Conservation (phyloP, 2,888 invertebrate genomes). For the Acleris sparsana region DNA sequence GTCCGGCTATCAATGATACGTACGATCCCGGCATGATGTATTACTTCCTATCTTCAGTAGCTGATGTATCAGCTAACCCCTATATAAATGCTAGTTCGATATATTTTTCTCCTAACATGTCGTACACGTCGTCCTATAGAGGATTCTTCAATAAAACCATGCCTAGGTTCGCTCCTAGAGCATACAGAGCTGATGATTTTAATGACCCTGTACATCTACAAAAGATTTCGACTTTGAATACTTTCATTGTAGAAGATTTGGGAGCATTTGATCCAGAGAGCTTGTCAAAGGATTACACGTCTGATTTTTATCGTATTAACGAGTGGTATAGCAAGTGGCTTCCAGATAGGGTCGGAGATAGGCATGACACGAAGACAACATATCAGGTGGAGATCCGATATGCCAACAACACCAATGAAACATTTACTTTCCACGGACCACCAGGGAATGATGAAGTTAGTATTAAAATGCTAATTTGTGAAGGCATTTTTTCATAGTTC, state of each 20-base stretch:
- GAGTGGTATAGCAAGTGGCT: conserved; percentile 97
- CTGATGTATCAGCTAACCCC: conserved; percentile 96
- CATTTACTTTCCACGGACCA: conserved; percentile 97
- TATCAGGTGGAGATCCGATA: conserved; percentile 97
- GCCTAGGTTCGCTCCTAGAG: conserved; percentile 96
- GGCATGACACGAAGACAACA: conserved; percentile 96
- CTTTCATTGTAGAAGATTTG: conserved; percentile 93
- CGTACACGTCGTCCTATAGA: conserved; percentile 96
- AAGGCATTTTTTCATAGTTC: too few species aligned
- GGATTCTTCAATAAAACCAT: conserved; percentile 98
- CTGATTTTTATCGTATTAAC: conserved; percentile 94
- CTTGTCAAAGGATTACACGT: conserved; percentile 93
- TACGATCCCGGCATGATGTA: conserved; percentile 99
- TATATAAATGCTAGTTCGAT: conserved; percentile 96
- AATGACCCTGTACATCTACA: conserved; percentile 97
- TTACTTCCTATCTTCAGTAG: conserved; percentile 96
- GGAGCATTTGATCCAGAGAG: conserved; percentile 93
- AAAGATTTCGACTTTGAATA: conserved; percentile 96
- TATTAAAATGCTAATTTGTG: conserved; percentile 29
- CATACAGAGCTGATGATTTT: conserved; percentile 95
- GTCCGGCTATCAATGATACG: conserved; percentile 95
- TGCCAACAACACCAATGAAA: conserved; percentile 97
- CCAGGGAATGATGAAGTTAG: conserved; percentile 93
- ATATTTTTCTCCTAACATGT: conserved; percentile 96
- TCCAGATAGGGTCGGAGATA: conserved; percentile 91